Percentiles rank a stretch among this genome's conserved stretches.
Conservation (phyloP, 2,113 vertebrate species). For the Periophthalmus modestus region DNA sequence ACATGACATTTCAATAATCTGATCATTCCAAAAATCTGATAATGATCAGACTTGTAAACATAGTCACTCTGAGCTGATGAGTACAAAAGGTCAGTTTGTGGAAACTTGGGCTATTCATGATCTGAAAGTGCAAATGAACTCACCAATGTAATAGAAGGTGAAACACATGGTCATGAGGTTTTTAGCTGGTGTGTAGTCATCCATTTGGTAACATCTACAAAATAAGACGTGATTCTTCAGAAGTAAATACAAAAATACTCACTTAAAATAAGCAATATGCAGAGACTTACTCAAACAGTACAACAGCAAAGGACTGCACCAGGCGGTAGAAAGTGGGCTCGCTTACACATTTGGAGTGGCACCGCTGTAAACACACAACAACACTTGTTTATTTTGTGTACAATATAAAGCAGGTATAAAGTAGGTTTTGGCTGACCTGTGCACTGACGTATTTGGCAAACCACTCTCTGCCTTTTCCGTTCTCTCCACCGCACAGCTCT, state of each 20-base stretch:
- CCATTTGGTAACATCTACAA: conserved; percentile 93
- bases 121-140: conserved; percentile 34
- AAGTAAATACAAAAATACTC: neutral
- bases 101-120: neutral
- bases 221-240: neutral
- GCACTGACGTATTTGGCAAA: conserved; percentile 92
- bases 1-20: no score
- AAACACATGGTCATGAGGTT: conserved; percentile 99
- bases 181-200: conserved; percentile 95
- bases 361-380: conserved; percentile 82
- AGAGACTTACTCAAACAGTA: conserved; percentile 94
- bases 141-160: conserved; percentile 93
- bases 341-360: conserved; percentile 93
- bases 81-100: neutral
- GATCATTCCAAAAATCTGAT: no score
- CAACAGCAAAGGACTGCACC: conserved; percentile 95
- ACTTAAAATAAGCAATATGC: neutral
- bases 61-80: neutral
- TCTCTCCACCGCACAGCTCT: conserved; percentile 87
- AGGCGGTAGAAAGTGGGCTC: conserved; percentile 97
- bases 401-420: no score
- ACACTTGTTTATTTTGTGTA: neutral
- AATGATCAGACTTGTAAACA: neutral
- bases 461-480: conserved; percentile 92
- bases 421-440: conserved; percentile 76